Conservation (phyloP, 2,888 invertebrate species). For the Tenthredo distinguenda region DNA sequence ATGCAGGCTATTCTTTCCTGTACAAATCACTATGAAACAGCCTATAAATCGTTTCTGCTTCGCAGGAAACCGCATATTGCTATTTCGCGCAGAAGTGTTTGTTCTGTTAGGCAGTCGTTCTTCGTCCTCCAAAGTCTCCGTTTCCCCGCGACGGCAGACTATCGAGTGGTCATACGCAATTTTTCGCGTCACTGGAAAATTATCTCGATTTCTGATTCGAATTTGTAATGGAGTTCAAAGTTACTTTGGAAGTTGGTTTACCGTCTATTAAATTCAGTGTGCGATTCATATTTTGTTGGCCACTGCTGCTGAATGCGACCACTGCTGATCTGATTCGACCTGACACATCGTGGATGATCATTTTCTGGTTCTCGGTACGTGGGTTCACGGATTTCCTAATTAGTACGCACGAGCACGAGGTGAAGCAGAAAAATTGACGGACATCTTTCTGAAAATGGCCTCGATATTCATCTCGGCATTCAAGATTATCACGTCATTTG, state of each 20-base stretch:
- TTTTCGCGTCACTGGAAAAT: not conserved
- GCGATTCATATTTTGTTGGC: not conserved
- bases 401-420: not conserved
- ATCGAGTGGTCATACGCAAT: not conserved
- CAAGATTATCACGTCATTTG: not conserved
- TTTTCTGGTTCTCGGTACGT: not conserved
- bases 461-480: not conserved
- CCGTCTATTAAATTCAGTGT: not conserved
- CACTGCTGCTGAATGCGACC: not conserved
- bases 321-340: not conserved
- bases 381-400: not conserved
- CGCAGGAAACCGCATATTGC: conserved; percentile 16
- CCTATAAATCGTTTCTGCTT: conserved; percentile 20
- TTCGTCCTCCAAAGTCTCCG: conserved; percentile 7
- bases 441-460: not conserved
- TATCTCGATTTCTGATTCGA: not conserved
- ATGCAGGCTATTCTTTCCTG: not conserved
- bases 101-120: not conserved
- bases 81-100: not conserved
- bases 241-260: not conserved
- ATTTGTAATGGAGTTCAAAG: not conserved
- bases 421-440: not conserved
- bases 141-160: not conserved
- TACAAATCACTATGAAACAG: not conserved
- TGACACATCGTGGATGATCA: not conserved